Percentiles rank a stretch among this genome's conserved stretches.
phyloP scores from a whole-genome alignment of 2,113 vertebrate species.

The Chionomys nivalis region DNA sequence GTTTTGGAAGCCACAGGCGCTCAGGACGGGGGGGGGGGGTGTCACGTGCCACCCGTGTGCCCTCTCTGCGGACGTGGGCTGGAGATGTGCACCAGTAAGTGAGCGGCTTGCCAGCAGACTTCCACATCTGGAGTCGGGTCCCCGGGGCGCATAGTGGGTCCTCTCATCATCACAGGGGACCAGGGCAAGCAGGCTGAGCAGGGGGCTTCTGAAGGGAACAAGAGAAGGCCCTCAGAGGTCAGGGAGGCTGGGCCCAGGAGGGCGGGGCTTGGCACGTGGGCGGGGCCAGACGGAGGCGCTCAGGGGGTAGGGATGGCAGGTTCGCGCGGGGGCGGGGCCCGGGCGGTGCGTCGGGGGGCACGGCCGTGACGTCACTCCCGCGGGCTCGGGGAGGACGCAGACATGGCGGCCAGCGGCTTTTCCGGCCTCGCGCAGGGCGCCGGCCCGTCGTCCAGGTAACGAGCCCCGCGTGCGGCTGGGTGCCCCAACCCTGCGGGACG shows the following conservation, averaged over 20 bases:
- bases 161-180: too few species aligned
- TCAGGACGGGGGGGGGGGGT: neutral
- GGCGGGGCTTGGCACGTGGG: neutral
- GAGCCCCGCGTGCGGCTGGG: neutral
- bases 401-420: conserved; percentile 91
- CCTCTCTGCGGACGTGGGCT: neutral
- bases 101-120: neutral
- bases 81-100: neutral
- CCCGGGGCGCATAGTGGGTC: neutral
- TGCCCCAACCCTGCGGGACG: neutral
- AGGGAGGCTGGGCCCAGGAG: neutral
- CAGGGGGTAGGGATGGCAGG: neutral
- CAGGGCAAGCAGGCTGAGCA: neutral
- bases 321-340: too few species aligned
- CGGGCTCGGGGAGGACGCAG: conserved; percentile 81
- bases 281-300: neutral
- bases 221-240: neutral
- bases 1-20: neutral
- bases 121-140: too few species aligned
- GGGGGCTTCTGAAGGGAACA: neutral
- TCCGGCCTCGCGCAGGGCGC: conserved; percentile 86
- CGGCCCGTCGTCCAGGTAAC: conserved; percentile 90
- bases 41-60: conserved; percentile 32
- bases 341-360: neutral
- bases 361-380: conserved; percentile 4